Evolutionary conservation across 2,113 vertebrate genomes (phyloP).

Genomic region (Lepus timidus): DNA sequence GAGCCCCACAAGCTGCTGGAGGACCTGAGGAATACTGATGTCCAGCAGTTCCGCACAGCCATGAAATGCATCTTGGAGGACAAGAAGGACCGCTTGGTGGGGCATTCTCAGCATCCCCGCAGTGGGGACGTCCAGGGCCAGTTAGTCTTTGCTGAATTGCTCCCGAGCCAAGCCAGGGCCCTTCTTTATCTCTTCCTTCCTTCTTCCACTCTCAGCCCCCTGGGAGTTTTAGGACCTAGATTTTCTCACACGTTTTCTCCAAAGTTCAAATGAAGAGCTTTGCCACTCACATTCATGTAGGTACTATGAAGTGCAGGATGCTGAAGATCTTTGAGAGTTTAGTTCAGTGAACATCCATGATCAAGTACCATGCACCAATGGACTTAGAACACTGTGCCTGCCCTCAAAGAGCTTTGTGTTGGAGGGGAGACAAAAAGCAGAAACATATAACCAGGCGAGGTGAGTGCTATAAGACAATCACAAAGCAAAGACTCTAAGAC

Average conservation of each 20-base stretch:
- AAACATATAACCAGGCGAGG: not conserved
- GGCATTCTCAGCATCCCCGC: not conserved
- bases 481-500: not conserved
- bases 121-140: not conserved
- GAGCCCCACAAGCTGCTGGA: conserved; percentile 87
- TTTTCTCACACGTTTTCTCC: conserved; percentile 2
- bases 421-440: not conserved
- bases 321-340: not conserved
- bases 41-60: conserved; percentile 86
- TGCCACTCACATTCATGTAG: not conserved
- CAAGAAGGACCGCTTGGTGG: conserved; percentile 85
- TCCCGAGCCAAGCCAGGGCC: not conserved
- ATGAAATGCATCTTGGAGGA: conserved; percentile 87
- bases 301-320: not conserved
- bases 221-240: not conserved
- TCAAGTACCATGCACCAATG: not conserved
- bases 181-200: not conserved
- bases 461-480: not conserved
- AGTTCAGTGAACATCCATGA: not conserved
- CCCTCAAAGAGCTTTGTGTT: not conserved
- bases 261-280: not conserved
- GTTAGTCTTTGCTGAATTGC: not conserved
- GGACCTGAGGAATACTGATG: conserved; percentile 85
- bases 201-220: not conserved
- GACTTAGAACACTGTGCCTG: not conserved